Evolutionary conservation across 2,113 vertebrate genomes (phyloP).

Genomic region (Campylomormyrus numenius): DNA sequence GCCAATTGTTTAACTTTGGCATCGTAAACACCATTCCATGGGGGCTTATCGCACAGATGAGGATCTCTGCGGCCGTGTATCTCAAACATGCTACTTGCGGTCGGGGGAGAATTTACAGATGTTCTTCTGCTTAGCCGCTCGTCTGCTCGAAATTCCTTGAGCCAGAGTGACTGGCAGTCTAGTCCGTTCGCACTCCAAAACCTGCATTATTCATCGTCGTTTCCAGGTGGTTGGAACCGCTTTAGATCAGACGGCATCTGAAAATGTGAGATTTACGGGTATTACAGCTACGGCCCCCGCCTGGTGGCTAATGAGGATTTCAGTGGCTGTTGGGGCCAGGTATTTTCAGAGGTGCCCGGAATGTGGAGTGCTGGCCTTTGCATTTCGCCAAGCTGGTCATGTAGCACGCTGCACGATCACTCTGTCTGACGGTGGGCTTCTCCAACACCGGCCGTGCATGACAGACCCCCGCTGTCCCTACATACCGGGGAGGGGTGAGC

Average conservation of each 20-base stretch:
- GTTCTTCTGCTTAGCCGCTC: not conserved
- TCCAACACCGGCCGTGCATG: not conserved
- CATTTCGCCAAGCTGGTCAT: not conserved
- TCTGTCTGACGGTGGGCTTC: not conserved
- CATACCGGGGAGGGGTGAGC: not conserved
- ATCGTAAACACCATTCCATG: slow-evolving; percentile 3
- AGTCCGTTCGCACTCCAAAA: not conserved
- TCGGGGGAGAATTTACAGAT: not conserved
- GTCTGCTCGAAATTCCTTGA: not conserved
- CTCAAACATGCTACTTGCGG: not conserved
- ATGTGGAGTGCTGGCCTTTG: not conserved
- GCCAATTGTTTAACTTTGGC: not conserved
- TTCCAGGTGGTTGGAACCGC: not conserved
- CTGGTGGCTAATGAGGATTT: not conserved
- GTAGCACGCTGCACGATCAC: not conserved
- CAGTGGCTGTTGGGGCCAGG: not conserved
- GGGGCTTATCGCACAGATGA: not conserved
- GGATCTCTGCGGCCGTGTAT: not conserved
- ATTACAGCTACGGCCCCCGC: not conserved
- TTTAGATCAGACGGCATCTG: not conserved
- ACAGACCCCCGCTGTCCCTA: not conserved
- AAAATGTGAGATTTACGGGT: not conserved
- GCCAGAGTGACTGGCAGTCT: not conserved
- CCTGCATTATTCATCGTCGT: not conserved
- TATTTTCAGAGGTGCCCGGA: not conserved